Percentiles rank a stretch among this genome's conserved stretches.
These are phyloP conservation scores for Cenopis cana DNA, from an alignment of 2,888 invertebrate genomes.

Conservation along the genomic window DNA sequence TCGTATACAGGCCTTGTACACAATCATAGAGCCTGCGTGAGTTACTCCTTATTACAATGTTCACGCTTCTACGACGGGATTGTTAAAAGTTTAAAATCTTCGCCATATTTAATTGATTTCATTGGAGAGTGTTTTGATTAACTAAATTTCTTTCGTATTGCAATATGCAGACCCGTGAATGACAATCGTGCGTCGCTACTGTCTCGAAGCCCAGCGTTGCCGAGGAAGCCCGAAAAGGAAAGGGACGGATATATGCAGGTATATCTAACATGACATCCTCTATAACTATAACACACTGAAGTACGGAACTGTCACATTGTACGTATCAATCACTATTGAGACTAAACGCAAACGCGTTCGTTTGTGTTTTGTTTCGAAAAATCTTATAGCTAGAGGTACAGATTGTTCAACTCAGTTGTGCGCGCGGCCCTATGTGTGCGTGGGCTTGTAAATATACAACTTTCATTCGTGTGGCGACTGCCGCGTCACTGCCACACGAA, in stretches of 20 bases:
- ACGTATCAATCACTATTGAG: too few relatives aligned
- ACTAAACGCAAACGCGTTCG: too few relatives aligned
- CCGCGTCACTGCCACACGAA: too few relatives aligned
- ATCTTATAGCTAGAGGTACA: too few relatives aligned
- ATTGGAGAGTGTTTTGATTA: background rate
- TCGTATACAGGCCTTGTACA: slow-evolving; percentile 95
- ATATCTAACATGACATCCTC: slow-evolving; percentile 39
- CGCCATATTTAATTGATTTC: background rate
- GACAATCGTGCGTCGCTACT: slow-evolving; percentile 98
- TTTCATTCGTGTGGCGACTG: too few relatives aligned
- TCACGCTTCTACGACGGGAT: background rate
- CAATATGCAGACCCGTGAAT: slow-evolving; percentile 92
- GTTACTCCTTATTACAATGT: slow-evolving; percentile 57
- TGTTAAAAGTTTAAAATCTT: too few relatives aligned
- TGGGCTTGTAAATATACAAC: too few relatives aligned
- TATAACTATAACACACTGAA: too few relatives aligned
- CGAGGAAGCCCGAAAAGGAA: slow-evolving; percentile 96
- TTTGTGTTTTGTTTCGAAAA: too few relatives aligned
- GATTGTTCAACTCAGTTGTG: too few relatives aligned
- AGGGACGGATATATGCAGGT: slow-evolving; percentile 96
- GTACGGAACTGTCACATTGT: too few relatives aligned
- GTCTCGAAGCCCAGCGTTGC: slow-evolving; percentile 92
- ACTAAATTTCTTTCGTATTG: slow-evolving; percentile 5
- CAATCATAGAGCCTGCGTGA: slow-evolving; percentile 97
- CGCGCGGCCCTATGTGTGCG: too few relatives aligned